phyloP scores from a whole-genome alignment of 2,113 vertebrate genomes.

The Pyxicephalus adspersus region DNA sequence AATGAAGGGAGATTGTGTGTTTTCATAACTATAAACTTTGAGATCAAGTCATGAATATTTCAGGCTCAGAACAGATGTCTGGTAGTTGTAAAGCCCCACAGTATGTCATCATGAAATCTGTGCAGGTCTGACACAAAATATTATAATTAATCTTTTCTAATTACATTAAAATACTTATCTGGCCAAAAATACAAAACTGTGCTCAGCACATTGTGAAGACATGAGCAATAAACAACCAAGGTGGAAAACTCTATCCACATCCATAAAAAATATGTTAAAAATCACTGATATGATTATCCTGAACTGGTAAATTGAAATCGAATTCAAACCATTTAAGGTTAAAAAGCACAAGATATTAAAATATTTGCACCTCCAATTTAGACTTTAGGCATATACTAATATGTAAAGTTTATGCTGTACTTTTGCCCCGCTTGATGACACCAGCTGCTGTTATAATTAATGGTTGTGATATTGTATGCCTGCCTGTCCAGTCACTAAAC shows the following conservation, averaged over 20 bases:
- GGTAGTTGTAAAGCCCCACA: background rate
- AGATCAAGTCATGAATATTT: slow-evolving; percentile 5
- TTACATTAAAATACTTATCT: background rate
- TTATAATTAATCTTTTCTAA: background rate
- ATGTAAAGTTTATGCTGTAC: no score
- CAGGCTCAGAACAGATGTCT: slow-evolving; percentile 9
- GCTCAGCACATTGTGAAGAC: background rate
- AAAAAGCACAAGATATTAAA: no score
- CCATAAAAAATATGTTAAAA: background rate
- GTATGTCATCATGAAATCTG: background rate
- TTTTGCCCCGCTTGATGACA: no score
- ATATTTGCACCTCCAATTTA: no score
- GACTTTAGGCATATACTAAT: no score
- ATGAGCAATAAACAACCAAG: background rate
- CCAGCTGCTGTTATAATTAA: no score
- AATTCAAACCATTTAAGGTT: no score
- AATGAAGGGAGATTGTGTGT: background rate
- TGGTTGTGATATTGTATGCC: no score
- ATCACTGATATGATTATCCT: background rate
- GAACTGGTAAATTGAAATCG: no score
- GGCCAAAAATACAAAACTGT: background rate
- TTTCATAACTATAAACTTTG: background rate
- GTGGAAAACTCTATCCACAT: background rate
- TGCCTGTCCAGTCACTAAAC: no score
- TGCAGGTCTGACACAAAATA: background rate